Percentiles rank a stretch among this genome's conserved stretches.
These are phyloP conservation scores for Babylonia areolata DNA, from an alignment of 1,140 invertebrate species.

Conservation along the genomic window DNA sequence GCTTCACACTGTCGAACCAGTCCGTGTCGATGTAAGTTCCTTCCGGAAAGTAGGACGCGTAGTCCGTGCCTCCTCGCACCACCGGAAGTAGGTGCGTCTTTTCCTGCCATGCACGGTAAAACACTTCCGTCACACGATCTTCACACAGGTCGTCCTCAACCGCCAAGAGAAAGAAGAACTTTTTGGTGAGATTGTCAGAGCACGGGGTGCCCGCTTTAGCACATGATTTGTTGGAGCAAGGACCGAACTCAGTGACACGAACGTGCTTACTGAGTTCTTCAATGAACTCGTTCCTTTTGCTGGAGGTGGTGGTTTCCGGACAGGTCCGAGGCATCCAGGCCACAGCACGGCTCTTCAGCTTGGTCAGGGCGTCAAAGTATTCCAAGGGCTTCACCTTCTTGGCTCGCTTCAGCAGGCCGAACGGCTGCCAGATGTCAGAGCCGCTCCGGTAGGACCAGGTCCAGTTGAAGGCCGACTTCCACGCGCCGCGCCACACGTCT, in stretches of 20 bases:
- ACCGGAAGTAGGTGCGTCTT: conserved; percentile 81
- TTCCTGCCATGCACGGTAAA: conserved; percentile 77
- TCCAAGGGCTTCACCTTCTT: neutral
- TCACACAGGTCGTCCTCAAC: conserved; percentile 80
- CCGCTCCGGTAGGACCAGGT: conserved; percentile 85
- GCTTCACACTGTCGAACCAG: conserved; percentile 76
- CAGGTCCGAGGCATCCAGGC: conserved; percentile 19
- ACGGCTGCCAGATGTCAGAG: conserved; percentile 68
- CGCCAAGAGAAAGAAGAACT: conserved; percentile 73
- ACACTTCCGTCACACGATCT: conserved; percentile 92
- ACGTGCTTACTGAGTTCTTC: conserved; percentile 78
- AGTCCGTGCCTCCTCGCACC: conserved; percentile 81
- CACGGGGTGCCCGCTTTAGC: conserved; percentile 3
- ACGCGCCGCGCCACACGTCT: neutral
- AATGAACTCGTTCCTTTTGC: conserved; percentile 78
- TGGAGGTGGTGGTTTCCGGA: conserved; percentile 67
- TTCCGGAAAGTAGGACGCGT: conserved; percentile 80
- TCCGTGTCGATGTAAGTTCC: conserved; percentile 81
- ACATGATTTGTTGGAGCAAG: conserved; percentile 74
- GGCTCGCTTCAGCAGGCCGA: conserved; percentile 20
- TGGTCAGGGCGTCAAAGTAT: neutral
- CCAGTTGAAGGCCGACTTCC: conserved; percentile 81
- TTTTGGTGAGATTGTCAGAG: conserved; percentile 35
- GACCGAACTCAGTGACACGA: conserved; percentile 81
- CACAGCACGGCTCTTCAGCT: neutral